Evolutionary conservation across 2,113 vertebrate species (phyloP).

Genomic region (Craseonycteris thonglongyai): DNA sequence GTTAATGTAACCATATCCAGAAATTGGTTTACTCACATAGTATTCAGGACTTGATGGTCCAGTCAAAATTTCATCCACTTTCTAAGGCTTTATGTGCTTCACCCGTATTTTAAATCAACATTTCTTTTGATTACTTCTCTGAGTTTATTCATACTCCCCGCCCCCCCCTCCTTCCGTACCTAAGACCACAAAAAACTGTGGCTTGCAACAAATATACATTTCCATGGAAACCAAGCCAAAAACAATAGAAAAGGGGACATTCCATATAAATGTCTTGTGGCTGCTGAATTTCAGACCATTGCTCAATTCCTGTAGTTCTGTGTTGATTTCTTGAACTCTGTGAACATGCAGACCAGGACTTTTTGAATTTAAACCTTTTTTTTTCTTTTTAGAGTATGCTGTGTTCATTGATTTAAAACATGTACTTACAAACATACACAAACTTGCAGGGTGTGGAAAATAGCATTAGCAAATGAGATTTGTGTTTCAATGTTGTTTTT

Average conservation of each 20-base stretch:
- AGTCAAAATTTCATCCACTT: neutral
- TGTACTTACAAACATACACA: neutral
- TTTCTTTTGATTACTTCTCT: slow-evolving; percentile 13
- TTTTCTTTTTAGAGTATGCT: neutral
- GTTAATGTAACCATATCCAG: neutral
- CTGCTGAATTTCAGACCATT: slow-evolving; percentile 48
- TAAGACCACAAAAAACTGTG: slow-evolving; percentile 42
- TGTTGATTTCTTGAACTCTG: slow-evolving; percentile 51
- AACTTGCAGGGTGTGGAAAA: slow-evolving; percentile 16
- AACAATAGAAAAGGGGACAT: slow-evolving; percentile 45
- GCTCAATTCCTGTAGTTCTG: slow-evolving; percentile 40
- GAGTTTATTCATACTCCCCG: slow-evolving; percentile 35
- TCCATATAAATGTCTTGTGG: slow-evolving; percentile 24
- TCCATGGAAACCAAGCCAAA: slow-evolving; percentile 64
- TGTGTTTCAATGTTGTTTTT: slow-evolving; percentile 57
- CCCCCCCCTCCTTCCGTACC: neutral
- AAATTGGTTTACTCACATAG: neutral
- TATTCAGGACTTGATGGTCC: neutral
- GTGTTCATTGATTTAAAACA: slow-evolving; percentile 42
- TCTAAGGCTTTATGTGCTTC: neutral
- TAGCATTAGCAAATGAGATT: slow-evolving; percentile 3
- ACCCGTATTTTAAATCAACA: slow-evolving; percentile 6
- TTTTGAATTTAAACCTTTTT: slow-evolving; percentile 24
- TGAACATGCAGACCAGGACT: slow-evolving; percentile 17
- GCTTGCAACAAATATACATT: slow-evolving; percentile 50